Evolutionary conservation across 2,888 invertebrate genomes (phyloP), one percentile per base, ranked within the genome.

Genomic region (Iphiclides podalirius): DNA sequence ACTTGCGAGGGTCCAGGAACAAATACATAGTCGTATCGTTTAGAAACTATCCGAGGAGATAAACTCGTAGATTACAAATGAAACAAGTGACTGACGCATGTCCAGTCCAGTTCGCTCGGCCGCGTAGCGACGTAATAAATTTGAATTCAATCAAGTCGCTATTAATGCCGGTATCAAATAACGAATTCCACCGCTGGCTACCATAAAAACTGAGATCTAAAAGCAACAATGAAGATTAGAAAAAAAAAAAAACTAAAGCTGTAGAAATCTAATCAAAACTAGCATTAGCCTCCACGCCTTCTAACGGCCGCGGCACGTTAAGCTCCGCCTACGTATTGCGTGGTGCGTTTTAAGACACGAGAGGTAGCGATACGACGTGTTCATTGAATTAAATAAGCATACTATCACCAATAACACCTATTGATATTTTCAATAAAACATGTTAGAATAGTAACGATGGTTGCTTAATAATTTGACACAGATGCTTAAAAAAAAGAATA

Each of bases 251-350:
- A 77, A 73, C 67, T 71, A 76, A 49, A 78, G 75, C 79, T 73
- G 72, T 74, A 68, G 72, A 69, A 79, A 78, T 79, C 75, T 84
- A 84, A 84, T 85, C 82, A 79, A 76, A 76, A 74, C 72, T 65
- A 68, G 78, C 73, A 72, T 76, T 70, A 67, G 54, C 64, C 52
- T 65, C 60, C 70, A 79, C 85, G 85, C 85, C 82, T 67, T 68
- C 60, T 44, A 60, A 65, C 55, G 52, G 61, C 61, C 63, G 63
- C 66, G 67, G 67, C 58, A 61, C 63, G 59, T 57, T 60, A 60
- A 62, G 68, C 64, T 60, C 70, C 78, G 72, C 76, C 79, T 67
- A 70, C 66, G 57, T 54, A 35, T 44, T 39, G 55, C 52, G 38
- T 4, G 7, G 3, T 20, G 3, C 26, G 36, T 53, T 31, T 17